Conservation (phyloP, 2,888 invertebrate species). For the Tachystola acroxantha region DNA sequence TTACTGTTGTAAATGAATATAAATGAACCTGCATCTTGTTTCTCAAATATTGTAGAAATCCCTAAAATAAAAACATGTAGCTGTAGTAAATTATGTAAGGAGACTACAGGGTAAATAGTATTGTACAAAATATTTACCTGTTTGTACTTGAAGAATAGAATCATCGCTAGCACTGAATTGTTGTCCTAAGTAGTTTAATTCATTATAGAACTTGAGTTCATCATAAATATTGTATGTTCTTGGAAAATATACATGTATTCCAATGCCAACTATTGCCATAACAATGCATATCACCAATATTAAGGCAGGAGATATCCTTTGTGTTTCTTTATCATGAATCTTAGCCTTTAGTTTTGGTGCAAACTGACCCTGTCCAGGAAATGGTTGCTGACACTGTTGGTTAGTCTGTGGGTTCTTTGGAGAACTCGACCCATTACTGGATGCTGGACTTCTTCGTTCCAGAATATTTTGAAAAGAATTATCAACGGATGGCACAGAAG, state of each 20-base stretch:
- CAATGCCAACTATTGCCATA: slow-evolving; percentile 7
- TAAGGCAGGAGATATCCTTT: background rate
- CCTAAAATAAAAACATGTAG: slow-evolving; percentile 36
- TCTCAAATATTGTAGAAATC: slow-evolving; percentile 53
- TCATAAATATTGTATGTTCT: slow-evolving; percentile 30
- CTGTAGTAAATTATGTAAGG: slow-evolving; percentile 1
- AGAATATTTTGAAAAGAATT: no score
- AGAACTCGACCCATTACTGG: background rate
- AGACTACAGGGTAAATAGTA: background rate
- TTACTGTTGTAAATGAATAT: slow-evolving; percentile 59
- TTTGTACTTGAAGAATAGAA: slow-evolving; percentile 49
- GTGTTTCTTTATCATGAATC: no score
- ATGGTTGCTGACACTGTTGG: no score
- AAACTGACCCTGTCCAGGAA: no score
- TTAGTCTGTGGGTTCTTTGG: slow-evolving; percentile 3
- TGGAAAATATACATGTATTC: no score
- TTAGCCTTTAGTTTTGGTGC: background rate
- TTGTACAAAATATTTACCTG: slow-evolving; percentile 41
- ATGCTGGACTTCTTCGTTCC: no score
- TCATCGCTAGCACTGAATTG: slow-evolving; percentile 51
- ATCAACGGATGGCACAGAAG: no score
- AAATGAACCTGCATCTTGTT: slow-evolving; percentile 57
- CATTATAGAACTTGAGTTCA: slow-evolving; percentile 43
- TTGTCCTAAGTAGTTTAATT: slow-evolving; percentile 41
- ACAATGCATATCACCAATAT: slow-evolving; percentile 9